These are phyloP conservation scores for Drosophila setosimentum DNA, from an alignment of 2,888 invertebrate genomes.

Conservation along the genomic window DNA sequence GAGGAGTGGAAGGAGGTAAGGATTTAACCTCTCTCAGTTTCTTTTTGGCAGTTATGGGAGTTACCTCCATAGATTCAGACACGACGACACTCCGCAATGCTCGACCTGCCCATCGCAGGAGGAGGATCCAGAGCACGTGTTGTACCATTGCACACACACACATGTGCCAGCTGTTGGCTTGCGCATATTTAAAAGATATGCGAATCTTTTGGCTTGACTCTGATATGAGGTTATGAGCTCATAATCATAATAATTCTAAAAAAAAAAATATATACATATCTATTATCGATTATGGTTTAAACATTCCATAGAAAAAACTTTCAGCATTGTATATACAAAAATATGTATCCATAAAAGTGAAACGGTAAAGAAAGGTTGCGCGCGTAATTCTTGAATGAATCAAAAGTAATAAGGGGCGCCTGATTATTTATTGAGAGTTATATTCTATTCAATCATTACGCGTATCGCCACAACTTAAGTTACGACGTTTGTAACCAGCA, in stretches of 20 bases:
- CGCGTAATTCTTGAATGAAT: neutral
- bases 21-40: too few relatives aligned
- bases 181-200: conserved; percentile 13
- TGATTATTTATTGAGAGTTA: neutral
- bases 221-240: conserved; percentile 19
- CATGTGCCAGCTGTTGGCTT: conserved; percentile 17
- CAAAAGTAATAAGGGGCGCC: neutral
- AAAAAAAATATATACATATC: conserved; percentile 1
- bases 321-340: neutral
- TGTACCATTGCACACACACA: too few relatives aligned
- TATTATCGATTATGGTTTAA: conserved; percentile 1
- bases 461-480: neutral
- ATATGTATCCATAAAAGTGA: neutral
- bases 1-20: too few relatives aligned
- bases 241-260: conserved; percentile 19
- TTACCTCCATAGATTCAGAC: too few relatives aligned
- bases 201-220: conserved; percentile 17
- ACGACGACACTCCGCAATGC: too few relatives aligned
- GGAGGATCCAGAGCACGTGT: too few relatives aligned
- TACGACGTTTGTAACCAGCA: neutral
- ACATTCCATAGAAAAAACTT: neutral
- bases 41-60: too few relatives aligned
- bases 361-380: neutral
- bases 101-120: too few relatives aligned
- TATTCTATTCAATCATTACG: neutral